A percentile compares a stretch with the other conserved stretches of the same genome.
These are phyloP conservation scores for Ganaspis sp. DNA, from an alignment of 1,140 invertebrate genomes.

Conservation along the genomic window DNA sequence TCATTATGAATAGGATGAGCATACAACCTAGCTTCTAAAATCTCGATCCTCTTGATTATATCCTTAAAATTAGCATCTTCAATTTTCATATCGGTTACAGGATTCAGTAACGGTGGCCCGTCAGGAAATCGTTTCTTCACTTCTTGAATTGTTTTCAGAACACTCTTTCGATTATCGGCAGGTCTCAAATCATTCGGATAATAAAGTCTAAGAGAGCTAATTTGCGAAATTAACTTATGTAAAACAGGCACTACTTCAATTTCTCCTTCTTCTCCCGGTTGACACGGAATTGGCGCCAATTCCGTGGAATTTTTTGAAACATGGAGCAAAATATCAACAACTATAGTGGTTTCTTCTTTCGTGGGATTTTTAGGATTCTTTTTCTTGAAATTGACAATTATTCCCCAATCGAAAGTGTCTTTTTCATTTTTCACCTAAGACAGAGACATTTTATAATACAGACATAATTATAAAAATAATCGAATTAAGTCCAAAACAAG, in stretches of 20 bases:
- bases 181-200: slow-evolving; percentile 93
- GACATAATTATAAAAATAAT: too few relatives aligned
- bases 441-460: too few relatives aligned
- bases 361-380: slow-evolving; percentile 79
- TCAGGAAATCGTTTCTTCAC: slow-evolving; percentile 92
- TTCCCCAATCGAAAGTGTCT: slow-evolving; percentile 96
- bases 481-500: too few relatives aligned
- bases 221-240: slow-evolving; percentile 88
- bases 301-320: slow-evolving; percentile 80
- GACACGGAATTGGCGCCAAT: slow-evolving; percentile 80
- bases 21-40: slow-evolving; percentile 87
- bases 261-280: slow-evolving; percentile 83
- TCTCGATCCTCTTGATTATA: slow-evolving; percentile 88
- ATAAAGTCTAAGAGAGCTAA: slow-evolving; percentile 93
- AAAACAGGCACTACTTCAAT: slow-evolving; percentile 93
- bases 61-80: slow-evolving; percentile 88
- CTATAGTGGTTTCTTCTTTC: slow-evolving; percentile 79
- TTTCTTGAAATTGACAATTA: slow-evolving; percentile 95
- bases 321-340: slow-evolving; percentile 90
- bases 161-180: slow-evolving; percentile 87
- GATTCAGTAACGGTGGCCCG: slow-evolving; percentile 92
- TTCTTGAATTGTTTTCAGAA: slow-evolving; percentile 92
- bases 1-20: slow-evolving; percentile 92
- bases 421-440: slow-evolving; percentile 88
- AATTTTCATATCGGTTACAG: slow-evolving; percentile 97